phyloP scores from a whole-genome alignment of 2,888 invertebrate species.

The Calephelis perditalis region DNA sequence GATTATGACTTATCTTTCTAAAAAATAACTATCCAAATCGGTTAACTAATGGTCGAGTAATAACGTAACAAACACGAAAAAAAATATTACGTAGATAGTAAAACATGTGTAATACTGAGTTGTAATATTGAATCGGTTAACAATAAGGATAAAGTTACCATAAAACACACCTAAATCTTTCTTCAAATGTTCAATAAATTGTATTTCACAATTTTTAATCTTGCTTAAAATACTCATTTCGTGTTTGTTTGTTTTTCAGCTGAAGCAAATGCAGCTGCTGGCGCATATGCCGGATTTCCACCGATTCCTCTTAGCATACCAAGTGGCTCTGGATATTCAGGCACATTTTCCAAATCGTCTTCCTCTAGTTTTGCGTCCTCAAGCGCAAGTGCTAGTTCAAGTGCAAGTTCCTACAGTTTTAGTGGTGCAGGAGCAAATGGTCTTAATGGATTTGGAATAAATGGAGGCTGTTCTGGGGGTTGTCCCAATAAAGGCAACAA shows the following conservation, averaged over 20 bases:
- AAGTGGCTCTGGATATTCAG: conserved; percentile 51
- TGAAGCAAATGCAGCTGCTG: conserved; percentile 51
- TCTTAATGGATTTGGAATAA: conserved; percentile 23
- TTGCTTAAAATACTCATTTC: too few species aligned
- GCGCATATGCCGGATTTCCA: conserved; percentile 42
- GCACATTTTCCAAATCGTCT: conserved; percentile 65
- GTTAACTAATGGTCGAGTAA: too few species aligned
- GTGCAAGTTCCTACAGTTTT: conserved; percentile 58
- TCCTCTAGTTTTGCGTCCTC: conserved; percentile 62
- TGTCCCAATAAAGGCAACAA: conserved; percentile 13
- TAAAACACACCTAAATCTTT: too few species aligned
- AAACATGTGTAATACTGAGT: too few species aligned
- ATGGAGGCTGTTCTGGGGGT: conserved; percentile 35
- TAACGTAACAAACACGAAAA: too few species aligned
- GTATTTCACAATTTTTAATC: too few species aligned
- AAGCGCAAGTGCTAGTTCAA: conserved; percentile 63
- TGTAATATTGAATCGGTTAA: too few species aligned
- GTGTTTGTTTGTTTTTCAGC: conserved; percentile 27
- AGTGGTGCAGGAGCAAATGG: conserved; percentile 38
- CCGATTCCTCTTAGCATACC: conserved; percentile 44
- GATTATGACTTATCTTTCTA: too few species aligned
- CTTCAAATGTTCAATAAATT: too few species aligned
- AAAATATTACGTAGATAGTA: too few species aligned
- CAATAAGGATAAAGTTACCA: too few species aligned
- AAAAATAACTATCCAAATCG: too few species aligned